Evolutionary conservation across 2,888 invertebrate genomes (phyloP).

Genomic region (Meganola albula): DNA sequence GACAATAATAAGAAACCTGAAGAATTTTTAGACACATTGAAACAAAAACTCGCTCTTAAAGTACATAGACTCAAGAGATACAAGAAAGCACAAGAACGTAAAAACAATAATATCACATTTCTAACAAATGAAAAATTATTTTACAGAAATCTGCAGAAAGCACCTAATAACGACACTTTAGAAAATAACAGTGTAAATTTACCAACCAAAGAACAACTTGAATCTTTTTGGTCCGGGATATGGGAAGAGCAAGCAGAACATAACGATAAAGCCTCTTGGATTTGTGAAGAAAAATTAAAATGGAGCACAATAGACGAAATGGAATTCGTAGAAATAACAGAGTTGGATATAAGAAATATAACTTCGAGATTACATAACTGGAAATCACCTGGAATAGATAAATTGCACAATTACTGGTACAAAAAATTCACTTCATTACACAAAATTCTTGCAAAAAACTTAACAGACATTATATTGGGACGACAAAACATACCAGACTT

Average conservation of each 20-base stretch:
- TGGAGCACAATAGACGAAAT: conserved; percentile 1
- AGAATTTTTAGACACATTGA: conserved; percentile 1
- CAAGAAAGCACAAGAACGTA: conserved; percentile 5
- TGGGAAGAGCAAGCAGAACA: not conserved
- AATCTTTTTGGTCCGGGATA: too few species aligned
- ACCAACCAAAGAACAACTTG: conserved; percentile 1
- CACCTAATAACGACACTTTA: not conserved
- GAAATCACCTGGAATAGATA: too few species aligned
- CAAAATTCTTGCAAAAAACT: too few species aligned
- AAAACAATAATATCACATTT: conserved; percentile 5
- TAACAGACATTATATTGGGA: not conserved
- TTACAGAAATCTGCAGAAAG: not conserved
- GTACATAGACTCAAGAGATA: conserved; percentile 6
- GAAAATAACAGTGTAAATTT: not conserved
- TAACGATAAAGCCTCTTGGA: conserved; percentile 3
- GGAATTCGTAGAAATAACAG: conserved; percentile 3
- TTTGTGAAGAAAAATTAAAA: conserved; percentile 3
- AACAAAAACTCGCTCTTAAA: conserved; percentile 6
- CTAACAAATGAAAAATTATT: conserved; percentile 2
- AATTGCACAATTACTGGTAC: conserved; percentile 4
- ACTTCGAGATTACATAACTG: too few species aligned
- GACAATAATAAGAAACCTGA: conserved; percentile 1
- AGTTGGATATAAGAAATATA: conserved; percentile 1
- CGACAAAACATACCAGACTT: conserved; percentile 12
- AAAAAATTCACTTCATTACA: conserved; percentile 5